phyloP scores from a whole-genome alignment of 2,888 invertebrate genomes.

The Hydraecia micacea region DNA sequence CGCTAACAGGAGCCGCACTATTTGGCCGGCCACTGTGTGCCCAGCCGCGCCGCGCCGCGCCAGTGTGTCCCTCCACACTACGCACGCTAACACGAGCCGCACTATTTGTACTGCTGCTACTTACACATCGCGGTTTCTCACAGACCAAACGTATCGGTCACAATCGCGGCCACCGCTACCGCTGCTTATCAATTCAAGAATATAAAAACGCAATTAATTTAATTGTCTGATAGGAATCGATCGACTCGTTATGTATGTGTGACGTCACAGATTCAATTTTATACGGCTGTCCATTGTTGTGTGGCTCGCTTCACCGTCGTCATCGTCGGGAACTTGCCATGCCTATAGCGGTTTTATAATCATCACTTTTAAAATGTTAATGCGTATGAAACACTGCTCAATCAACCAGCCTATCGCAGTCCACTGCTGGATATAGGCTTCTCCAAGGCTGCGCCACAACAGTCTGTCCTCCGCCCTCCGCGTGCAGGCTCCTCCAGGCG shows the following conservation, averaged over 20 bases:
- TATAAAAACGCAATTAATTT: background rate
- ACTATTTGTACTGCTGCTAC: background rate
- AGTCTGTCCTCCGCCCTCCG: too few relatives aligned
- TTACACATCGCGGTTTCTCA: background rate
- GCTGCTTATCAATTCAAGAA: background rate
- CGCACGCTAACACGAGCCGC: constrained; percentile 2
- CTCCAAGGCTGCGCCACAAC: too few relatives aligned
- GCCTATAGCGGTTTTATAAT: too few relatives aligned
- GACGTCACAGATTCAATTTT: background rate
- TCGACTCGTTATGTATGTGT: background rate
- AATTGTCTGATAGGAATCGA: constrained; percentile 6
- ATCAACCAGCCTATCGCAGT: too few relatives aligned
- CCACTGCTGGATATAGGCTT: too few relatives aligned
- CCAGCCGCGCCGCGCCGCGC: background rate
- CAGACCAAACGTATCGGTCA: background rate
- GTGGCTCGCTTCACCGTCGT: too few relatives aligned
- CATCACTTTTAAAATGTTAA: too few relatives aligned
- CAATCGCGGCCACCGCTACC: too few relatives aligned
- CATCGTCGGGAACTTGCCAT: too few relatives aligned
- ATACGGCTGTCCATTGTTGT: background rate
- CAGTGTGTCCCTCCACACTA: background rate
- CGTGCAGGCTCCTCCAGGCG: too few relatives aligned
- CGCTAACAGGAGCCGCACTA: too few relatives aligned
- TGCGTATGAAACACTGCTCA: too few relatives aligned
- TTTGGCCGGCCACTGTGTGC: constrained; percentile 13